A percentile compares a stretch with the other conserved stretches of the same genome.
phyloP scores from a whole-genome alignment of 2,797 vertebrate genomes.

The Acipenser ruthenus region DNA sequence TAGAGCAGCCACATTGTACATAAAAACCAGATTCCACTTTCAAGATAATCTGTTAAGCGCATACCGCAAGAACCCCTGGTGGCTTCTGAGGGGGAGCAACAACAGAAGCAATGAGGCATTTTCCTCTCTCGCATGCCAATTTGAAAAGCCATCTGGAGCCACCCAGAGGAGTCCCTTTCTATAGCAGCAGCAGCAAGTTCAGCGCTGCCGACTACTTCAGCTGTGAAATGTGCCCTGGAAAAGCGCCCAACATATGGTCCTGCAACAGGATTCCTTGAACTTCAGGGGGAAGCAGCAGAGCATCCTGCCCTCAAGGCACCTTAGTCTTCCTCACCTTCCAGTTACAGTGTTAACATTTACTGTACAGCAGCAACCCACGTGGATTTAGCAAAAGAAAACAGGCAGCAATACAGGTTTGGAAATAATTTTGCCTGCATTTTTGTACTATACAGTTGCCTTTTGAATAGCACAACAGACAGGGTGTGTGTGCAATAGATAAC shows the following conservation, averaged over 20 bases:
- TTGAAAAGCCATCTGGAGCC: not conserved
- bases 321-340: not conserved
- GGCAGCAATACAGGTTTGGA: not conserved
- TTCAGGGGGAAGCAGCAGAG: not conserved
- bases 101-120: not conserved
- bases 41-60: too few relatives aligned
- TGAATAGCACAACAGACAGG: too few relatives aligned
- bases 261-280: not conserved
- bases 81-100: not conserved
- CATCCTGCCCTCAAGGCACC: not conserved
- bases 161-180: not conserved
- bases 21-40: too few relatives aligned
- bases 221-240: not conserved
- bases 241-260: not conserved
- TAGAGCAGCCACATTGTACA: too few relatives aligned
- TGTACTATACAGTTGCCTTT: too few relatives aligned
- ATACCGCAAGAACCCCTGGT: not conserved
- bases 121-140: slow-evolving; percentile 9
- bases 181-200: not conserved
- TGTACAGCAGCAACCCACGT: not conserved
- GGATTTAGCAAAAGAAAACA: not conserved
- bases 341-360: slow-evolving; percentile 7
- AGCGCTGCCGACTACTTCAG: not conserved
- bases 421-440: too few relatives aligned
- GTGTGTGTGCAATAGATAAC: not conserved